phyloP scores from a whole-genome alignment of 2,888 invertebrate species.

The Hedychridium roseum region DNA sequence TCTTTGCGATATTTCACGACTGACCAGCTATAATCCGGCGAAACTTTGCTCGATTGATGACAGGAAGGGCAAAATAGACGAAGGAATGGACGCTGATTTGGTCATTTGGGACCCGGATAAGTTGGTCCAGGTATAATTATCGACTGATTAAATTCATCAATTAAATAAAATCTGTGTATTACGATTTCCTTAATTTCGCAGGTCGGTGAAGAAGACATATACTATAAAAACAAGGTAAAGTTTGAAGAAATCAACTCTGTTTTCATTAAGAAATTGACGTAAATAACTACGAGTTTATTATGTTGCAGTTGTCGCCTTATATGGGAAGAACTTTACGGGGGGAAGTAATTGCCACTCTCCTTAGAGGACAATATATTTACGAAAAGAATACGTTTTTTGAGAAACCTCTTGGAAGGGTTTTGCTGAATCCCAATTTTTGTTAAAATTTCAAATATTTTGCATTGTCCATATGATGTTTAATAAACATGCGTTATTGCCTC shows the following conservation, averaged over 20 bases:
- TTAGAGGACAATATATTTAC: conserved; percentile 73
- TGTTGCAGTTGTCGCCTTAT: conserved; percentile 72
- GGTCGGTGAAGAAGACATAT: conserved; percentile 66
- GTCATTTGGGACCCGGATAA: conserved; percentile 76
- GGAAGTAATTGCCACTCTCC: conserved; percentile 71
- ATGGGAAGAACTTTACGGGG: conserved; percentile 70
- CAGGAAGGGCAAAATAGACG: conserved; percentile 70
- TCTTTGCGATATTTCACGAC: conserved; percentile 68
- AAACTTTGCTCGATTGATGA: conserved; percentile 70
- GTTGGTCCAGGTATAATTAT: conserved; percentile 65
- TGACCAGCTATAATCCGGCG: conserved; percentile 71
- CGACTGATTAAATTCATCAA: background rate
- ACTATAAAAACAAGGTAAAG: conserved; percentile 75
- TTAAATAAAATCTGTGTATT: background rate
- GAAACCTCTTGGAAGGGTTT: conserved; percentile 64
- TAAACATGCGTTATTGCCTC: background rate
- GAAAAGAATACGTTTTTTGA: conserved; percentile 61
- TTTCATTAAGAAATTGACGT: background rate
- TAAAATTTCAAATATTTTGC: conserved; percentile 11
- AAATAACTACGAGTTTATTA: conserved; percentile 4
- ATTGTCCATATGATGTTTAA: background rate
- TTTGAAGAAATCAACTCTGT: conserved; percentile 5
- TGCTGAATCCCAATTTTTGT: conserved; percentile 52
- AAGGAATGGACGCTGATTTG: conserved; percentile 76
- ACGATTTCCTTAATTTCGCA: conserved; percentile 26